A percentile compares a stretch with the other conserved stretches of the same genome.
These are phyloP conservation scores for Parnassius glacialis DNA, from an alignment of 2,888 invertebrate species.

Conservation along the genomic window DNA sequence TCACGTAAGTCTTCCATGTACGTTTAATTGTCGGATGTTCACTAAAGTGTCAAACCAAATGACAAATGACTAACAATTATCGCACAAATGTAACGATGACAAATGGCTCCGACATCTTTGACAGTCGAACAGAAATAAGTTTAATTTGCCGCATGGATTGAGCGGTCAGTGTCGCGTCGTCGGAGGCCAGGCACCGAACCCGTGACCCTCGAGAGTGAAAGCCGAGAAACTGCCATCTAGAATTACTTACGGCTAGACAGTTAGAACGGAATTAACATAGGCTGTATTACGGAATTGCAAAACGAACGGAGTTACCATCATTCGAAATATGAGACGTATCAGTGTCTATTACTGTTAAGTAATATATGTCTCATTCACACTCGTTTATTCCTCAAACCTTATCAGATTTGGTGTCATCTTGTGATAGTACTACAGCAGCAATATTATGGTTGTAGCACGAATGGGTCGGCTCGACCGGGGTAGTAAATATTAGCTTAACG, in stretches of 20 bases:
- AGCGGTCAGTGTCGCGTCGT: conserved; percentile 34
- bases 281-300: conserved; percentile 17
- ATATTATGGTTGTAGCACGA: no score
- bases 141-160: conserved; percentile 43
- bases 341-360: neutral
- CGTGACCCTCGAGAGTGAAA: conserved; percentile 57
- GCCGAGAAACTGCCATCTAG: conserved; percentile 50
- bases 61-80: conserved; percentile 17
- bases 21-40: neutral
- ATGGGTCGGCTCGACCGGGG: no score
- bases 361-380: neutral
- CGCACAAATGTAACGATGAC: conserved; percentile 6
- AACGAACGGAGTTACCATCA: conserved; percentile 10
- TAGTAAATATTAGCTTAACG: no score
- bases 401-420: no score
- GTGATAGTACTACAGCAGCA: no score
- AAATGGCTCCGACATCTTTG: conserved; percentile 1
- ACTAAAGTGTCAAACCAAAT: conserved; percentile 13
- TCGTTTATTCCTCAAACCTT: neutral
- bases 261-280: conserved; percentile 32
- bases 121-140: conserved; percentile 22
- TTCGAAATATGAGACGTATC: conserved; percentile 8
- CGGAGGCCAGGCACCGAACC: conserved; percentile 54
- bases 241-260: conserved; percentile 44
- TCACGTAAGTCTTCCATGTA: no score